phyloP scores from a whole-genome alignment of 2,113 vertebrate genomes.

The Lamprologus sp. region DNA sequence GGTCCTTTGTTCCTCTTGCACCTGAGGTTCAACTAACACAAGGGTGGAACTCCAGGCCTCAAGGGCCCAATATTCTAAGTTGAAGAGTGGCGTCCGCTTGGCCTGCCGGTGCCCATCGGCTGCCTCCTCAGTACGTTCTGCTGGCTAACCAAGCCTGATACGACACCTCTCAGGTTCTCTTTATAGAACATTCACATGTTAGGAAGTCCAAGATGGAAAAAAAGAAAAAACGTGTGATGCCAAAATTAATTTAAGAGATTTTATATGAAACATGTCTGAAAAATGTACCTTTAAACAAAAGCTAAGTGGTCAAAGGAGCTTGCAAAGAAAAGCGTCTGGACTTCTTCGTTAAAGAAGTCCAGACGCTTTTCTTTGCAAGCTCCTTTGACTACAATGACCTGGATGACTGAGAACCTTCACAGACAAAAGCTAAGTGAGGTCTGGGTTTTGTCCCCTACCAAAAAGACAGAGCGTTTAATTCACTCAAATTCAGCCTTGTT shows the following conservation, averaged over 20 bases:
- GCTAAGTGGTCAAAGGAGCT: background rate
- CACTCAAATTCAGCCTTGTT: background rate
- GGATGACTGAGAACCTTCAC: too few species aligned
- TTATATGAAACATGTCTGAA: background rate
- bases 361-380: too few species aligned
- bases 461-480: background rate
- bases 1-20: background rate
- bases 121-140: background rate
- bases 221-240: background rate
- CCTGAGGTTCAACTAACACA: background rate
- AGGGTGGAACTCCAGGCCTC: background rate
- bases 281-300: background rate
- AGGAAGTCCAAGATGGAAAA: background rate
- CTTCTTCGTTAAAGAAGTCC: too few species aligned
- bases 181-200: background rate
- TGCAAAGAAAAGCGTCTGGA: too few species aligned
- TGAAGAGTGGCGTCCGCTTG: rapidly evolving
- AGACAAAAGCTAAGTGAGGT: background rate
- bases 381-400: too few species aligned
- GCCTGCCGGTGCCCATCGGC: rapidly evolving
- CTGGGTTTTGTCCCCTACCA: background rate
- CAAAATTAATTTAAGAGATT: background rate
- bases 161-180: background rate
- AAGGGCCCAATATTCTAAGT: background rate
- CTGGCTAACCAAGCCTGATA: background rate